Conservation (phyloP, 2,113 vertebrate genomes). For the Sapayoa aenigma region DNA sequence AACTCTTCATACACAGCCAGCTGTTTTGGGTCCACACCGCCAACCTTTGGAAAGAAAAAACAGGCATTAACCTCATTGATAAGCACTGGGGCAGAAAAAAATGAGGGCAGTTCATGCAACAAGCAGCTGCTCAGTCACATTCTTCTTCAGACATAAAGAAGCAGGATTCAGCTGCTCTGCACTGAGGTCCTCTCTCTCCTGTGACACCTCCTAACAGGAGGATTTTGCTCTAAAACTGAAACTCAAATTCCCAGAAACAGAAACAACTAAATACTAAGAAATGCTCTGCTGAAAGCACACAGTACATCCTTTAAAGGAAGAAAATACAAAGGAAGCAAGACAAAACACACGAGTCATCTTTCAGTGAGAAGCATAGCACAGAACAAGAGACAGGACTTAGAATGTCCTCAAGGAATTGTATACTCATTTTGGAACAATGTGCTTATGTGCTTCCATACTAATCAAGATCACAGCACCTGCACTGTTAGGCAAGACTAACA, state of each 20-base stretch:
- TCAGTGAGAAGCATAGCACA: background rate
- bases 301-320: background rate
- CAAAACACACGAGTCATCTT: background rate
- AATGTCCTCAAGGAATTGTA: background rate
- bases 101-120: background rate
- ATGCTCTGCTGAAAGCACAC: background rate
- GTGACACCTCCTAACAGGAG: background rate
- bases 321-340: background rate
- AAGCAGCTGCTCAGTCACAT: background rate
- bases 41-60: slow-evolving; percentile 78
- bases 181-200: background rate
- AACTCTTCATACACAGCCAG: slow-evolving; percentile 99
- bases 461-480: background rate
- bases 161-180: background rate
- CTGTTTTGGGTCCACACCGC: slow-evolving; percentile 97
- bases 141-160: background rate
- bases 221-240: background rate
- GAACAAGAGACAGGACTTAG: background rate
- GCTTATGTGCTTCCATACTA: background rate
- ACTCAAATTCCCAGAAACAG: background rate
- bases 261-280: background rate
- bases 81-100: background rate
- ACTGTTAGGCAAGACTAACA: background rate
- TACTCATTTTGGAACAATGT: background rate
- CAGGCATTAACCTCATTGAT: background rate